phyloP scores from a whole-genome alignment of 2,888 invertebrate species.

The Cyaniris semiargus region DNA sequence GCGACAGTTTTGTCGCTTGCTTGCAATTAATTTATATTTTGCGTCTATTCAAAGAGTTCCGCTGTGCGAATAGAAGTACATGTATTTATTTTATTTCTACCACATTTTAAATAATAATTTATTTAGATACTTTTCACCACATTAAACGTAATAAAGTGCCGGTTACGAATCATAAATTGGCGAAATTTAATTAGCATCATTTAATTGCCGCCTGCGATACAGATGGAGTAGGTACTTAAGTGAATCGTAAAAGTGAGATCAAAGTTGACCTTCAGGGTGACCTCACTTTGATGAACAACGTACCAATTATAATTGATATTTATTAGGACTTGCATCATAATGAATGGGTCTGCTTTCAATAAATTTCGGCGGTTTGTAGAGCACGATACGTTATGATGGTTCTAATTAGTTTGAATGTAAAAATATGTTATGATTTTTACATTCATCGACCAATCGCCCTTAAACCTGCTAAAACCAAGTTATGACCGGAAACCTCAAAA shows the following conservation, averaged over 20 bases:
- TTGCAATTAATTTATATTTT: neutral
- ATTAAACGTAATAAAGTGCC: neutral
- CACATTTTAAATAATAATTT: neutral
- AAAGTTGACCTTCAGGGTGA: constrained; percentile 25
- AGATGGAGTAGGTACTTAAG: neutral
- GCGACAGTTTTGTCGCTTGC: neutral
- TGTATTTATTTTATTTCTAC: neutral
- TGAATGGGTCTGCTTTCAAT: constrained; percentile 2
- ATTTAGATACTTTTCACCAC: neutral
- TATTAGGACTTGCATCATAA: constrained; percentile 22
- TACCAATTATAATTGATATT: constrained; percentile 24
- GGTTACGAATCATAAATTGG: neutral
- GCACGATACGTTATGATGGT: neutral
- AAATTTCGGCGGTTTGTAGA: constrained; percentile 8
- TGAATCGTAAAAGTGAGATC: constrained; percentile 28
- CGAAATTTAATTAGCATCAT: constrained; percentile 19
- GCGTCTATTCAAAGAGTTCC: neutral
- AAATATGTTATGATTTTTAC: neutral
- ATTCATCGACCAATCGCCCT: too few relatives aligned
- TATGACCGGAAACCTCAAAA: too few relatives aligned
- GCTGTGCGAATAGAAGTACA: neutral
- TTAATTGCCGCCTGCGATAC: constrained; percentile 17
- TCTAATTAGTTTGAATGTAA: neutral
- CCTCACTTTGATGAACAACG: constrained; percentile 1
- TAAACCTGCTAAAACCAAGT: too few relatives aligned